phyloP scores from a whole-genome alignment of 1,140 invertebrate genomes.

The Brachionus koreanus region DNA sequence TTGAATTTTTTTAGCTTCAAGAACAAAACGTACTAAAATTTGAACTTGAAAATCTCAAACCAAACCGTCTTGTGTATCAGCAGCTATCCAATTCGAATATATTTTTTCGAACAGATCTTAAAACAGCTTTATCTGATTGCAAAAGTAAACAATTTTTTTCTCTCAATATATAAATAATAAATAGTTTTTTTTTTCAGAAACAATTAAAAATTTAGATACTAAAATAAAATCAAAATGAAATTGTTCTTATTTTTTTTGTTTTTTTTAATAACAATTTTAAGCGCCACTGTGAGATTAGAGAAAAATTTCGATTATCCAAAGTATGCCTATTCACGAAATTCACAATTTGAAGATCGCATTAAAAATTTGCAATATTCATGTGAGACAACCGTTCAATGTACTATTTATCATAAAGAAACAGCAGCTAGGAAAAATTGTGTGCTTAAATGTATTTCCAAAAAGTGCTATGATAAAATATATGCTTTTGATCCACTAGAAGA shows the following conservation, averaged over 20 bases:
- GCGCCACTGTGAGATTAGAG: neutral
- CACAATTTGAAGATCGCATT: neutral
- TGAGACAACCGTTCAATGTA: neutral
- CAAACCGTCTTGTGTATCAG: slow-evolving; percentile 15
- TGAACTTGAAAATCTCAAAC: slow-evolving; percentile 28
- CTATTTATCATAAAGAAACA: neutral
- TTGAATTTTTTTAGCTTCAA: neutral
- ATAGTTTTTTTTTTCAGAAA: neutral
- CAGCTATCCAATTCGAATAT: neutral
- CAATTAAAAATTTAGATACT: neutral
- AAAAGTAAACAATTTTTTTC: slow-evolving; percentile 7
- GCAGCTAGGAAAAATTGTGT: slow-evolving; percentile 12
- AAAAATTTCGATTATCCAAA: slow-evolving; percentile 31
- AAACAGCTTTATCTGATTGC: neutral
- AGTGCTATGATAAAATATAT: slow-evolving; percentile 41
- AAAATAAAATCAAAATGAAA: slow-evolving; percentile 31
- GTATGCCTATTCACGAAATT: neutral
- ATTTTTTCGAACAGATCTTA: slow-evolving; percentile 21
- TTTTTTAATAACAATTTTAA: neutral
- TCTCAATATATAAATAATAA: neutral
- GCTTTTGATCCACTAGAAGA: slow-evolving; percentile 25
- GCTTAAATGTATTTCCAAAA: slow-evolving; percentile 32
- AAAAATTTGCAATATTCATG: neutral
- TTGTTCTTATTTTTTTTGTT: neutral
- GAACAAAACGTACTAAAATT: slow-evolving; percentile 32